phyloP scores from a whole-genome alignment of 2,888 invertebrate species.

The Ophioninae sp. region DNA sequence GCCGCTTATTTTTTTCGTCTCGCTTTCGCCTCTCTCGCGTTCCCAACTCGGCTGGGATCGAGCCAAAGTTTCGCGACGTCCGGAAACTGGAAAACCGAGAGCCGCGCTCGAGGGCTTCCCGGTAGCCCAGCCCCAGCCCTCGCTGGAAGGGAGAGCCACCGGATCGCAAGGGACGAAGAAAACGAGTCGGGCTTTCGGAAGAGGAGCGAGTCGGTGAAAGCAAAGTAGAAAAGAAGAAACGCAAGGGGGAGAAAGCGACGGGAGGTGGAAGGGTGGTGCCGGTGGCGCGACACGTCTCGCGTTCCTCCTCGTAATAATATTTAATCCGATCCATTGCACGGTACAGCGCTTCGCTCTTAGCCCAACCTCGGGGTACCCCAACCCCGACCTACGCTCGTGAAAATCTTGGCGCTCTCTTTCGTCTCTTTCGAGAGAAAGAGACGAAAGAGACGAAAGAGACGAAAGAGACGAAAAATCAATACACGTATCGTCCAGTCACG shows the following conservation, averaged over 20 bases:
- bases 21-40: slow-evolving; percentile 18
- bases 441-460: too few species aligned
- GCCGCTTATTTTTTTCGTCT: slow-evolving; percentile 28
- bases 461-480: too few species aligned
- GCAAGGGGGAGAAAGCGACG: slow-evolving; percentile 18
- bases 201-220: slow-evolving; percentile 8
- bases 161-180: slow-evolving; percentile 43
- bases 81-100: slow-evolving; percentile 63
- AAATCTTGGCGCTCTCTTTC: slow-evolving; percentile 74
- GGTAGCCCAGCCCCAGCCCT: slow-evolving; percentile 27
- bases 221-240: slow-evolving; percentile 25
- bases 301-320: slow-evolving; percentile 80
- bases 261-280: slow-evolving; percentile 45
- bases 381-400: slow-evolving; percentile 36
- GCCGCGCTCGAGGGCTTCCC: slow-evolving; percentile 59
- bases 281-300: slow-evolving; percentile 74
- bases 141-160: slow-evolving; percentile 27
- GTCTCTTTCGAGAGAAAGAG: too few species aligned
- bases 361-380: too few species aligned
- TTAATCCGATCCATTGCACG: slow-evolving; percentile 80
- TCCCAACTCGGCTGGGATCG: slow-evolving; percentile 62
- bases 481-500: too few species aligned
- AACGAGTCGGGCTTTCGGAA: slow-evolving; percentile 10
- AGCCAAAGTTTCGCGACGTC: slow-evolving; percentile 75
- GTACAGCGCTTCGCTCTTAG: slow-evolving; percentile 79